A percentile compares a stretch with the other conserved stretches of the same genome.
Evolutionary conservation across 2,888 invertebrate species (phyloP).

Genomic region (Tuberolachnus salignus): DNA sequence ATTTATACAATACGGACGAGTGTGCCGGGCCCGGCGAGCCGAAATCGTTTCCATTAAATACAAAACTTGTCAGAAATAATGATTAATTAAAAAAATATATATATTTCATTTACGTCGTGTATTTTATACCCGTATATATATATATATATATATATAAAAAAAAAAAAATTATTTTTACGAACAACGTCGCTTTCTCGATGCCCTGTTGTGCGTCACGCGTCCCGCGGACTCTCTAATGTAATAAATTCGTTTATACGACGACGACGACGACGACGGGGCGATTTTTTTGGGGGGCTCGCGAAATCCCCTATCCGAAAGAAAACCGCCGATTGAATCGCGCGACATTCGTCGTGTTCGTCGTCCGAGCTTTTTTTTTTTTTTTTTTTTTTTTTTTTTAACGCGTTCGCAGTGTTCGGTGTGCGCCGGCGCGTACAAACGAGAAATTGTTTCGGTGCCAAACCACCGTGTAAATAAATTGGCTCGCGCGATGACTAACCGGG

Average conservation of each 20-base stretch:
- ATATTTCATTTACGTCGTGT: neutral
- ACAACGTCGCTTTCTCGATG: neutral
- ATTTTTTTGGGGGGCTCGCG: neutral
- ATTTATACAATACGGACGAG: neutral
- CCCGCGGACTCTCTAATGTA: neutral
- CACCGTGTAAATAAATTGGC: constrained; percentile 41
- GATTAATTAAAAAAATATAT: constrained; percentile 17
- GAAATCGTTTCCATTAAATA: neutral
- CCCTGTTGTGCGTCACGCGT: neutral
- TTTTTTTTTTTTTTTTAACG: no score
- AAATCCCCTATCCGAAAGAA: constrained; percentile 24
- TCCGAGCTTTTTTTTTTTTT: no score
- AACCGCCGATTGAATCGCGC: constrained; percentile 10
- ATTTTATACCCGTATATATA: no score
- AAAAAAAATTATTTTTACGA: neutral
- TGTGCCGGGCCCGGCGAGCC: neutral
- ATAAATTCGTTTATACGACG: no score
- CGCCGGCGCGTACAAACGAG: neutral
- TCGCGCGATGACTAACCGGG: constrained; percentile 38
- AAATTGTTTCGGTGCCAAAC: constrained; percentile 28
- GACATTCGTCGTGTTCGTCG: neutral
- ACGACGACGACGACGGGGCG: neutral
- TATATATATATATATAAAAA: no score
- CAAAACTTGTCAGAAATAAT: neutral
- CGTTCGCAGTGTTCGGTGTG: neutral